Percentiles rank a stretch among this genome's conserved stretches.
Evolutionary conservation across 2,888 invertebrate species (phyloP).

Genomic region (Omphaloscelis lunosa): DNA sequence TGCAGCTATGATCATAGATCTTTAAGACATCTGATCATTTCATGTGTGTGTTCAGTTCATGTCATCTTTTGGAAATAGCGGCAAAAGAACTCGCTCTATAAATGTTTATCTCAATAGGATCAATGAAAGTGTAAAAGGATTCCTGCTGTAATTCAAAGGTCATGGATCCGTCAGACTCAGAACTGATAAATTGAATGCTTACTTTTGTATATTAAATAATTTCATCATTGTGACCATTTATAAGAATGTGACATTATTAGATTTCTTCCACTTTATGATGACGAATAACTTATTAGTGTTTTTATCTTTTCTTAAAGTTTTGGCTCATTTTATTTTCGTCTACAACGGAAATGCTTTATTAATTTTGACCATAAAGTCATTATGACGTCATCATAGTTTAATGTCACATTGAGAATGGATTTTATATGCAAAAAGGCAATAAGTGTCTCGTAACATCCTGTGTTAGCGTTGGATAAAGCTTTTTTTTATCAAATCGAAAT

Average conservation of each 20-base stretch:
- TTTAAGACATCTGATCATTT: not conserved
- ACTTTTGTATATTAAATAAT: too few relatives aligned
- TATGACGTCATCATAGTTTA: constrained; percentile 50
- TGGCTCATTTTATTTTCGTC: constrained; percentile 27
- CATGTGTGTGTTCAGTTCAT: too few relatives aligned
- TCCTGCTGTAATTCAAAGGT: not conserved
- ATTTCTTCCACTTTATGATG: not conserved
- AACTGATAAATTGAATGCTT: not conserved
- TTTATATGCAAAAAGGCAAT: constrained; percentile 43
- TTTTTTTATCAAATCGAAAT: constrained; percentile 26
- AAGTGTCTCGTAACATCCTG: constrained; percentile 45
- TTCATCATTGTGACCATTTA: too few relatives aligned
- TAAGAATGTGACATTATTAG: not conserved
- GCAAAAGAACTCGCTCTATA: not conserved
- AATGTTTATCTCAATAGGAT: not conserved
- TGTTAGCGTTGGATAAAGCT: constrained; percentile 1
- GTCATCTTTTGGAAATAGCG: too few relatives aligned
- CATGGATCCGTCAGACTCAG: not conserved
- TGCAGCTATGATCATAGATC: not conserved
- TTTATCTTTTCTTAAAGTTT: not conserved
- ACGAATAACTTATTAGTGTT: not conserved
- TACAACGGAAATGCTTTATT: constrained; percentile 47
- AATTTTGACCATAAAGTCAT: constrained; percentile 28
- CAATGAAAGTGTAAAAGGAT: not conserved
- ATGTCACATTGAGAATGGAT: constrained; percentile 44